These are phyloP conservation scores for Callyntrura guangdongensis DNA, from an alignment of 2,888 invertebrate species.

Conservation along the genomic window DNA sequence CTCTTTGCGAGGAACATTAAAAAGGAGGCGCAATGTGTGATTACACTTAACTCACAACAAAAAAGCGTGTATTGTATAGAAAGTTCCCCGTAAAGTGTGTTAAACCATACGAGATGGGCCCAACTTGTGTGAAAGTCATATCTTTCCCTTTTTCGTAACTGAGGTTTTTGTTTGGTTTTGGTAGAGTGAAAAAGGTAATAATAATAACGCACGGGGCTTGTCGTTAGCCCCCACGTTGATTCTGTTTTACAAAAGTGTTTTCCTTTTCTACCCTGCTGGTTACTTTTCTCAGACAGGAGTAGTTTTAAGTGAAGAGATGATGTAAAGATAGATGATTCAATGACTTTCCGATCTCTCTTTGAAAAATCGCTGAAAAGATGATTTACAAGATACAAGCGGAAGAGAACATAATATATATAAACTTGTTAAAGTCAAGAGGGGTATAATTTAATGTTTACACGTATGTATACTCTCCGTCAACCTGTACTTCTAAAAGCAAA, in stretches of 20 bases:
- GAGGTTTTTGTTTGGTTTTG: slow-evolving; percentile 30
- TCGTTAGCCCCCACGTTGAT: not conserved
- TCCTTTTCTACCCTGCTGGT: slow-evolving; percentile 10
- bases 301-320: not conserved
- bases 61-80: too few species aligned
- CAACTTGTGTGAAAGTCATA: too few species aligned
- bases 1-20: too few species aligned
- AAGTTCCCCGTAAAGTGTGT: too few species aligned
- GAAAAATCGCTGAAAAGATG: slow-evolving; percentile 2
- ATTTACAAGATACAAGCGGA: not conserved
- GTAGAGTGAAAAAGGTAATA: not conserved
- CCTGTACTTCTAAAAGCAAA: too few species aligned
- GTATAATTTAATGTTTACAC: too few species aligned
- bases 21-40: too few species aligned
- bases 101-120: too few species aligned
- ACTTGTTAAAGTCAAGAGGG: not conserved
- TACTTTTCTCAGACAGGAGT: not conserved
- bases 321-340: slow-evolving; percentile 22
- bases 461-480: not conserved
- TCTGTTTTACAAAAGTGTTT: slow-evolving; percentile 12
- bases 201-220: not conserved
- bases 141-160: too few species aligned
- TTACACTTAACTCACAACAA: too few species aligned
- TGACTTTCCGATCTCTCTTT: slow-evolving; percentile 33
- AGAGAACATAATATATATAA: not conserved